phyloP scores from a whole-genome alignment of 2,888 invertebrate species.

The Clepsis dumicolana region DNA sequence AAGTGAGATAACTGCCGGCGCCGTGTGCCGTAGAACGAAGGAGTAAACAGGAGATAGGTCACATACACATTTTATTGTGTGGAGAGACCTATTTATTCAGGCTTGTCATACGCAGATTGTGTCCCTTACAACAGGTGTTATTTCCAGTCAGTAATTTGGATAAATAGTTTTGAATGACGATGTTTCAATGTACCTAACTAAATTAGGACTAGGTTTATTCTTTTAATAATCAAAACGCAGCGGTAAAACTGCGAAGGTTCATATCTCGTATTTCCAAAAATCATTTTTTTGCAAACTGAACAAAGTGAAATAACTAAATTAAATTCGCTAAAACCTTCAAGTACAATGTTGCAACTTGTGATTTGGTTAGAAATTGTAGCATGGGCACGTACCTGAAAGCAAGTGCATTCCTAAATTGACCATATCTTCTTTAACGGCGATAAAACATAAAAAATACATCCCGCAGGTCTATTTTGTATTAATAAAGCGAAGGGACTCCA shows the following conservation, averaged over 20 bases:
- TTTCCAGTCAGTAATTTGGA: neutral
- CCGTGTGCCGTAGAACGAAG: constrained; percentile 4
- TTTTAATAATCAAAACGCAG: too few species aligned
- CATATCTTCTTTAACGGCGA: neutral
- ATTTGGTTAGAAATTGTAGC: too few species aligned
- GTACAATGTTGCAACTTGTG: too few species aligned
- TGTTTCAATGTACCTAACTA: too few species aligned
- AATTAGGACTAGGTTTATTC: too few species aligned
- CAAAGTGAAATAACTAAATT: too few species aligned
- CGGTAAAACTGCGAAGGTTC: too few species aligned
- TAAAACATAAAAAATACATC: neutral
- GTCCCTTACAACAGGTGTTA: neutral
- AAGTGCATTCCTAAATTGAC: neutral
- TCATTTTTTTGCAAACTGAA: too few species aligned
- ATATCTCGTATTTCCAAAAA: too few species aligned
- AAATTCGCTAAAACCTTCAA: too few species aligned
- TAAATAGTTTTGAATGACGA: too few species aligned
- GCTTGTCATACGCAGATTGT: neutral
- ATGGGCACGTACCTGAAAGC: neutral
- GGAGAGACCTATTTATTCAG: constrained; percentile 9
- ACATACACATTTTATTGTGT: constrained; percentile 18
- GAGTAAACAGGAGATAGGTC: constrained; percentile 22
- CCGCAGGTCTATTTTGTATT: neutral
- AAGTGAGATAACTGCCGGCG: constrained; percentile 22
- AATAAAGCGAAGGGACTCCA: neutral